phyloP scores from a whole-genome alignment of 2,113 vertebrate genomes.

The Leptobrachium leishanense region DNA sequence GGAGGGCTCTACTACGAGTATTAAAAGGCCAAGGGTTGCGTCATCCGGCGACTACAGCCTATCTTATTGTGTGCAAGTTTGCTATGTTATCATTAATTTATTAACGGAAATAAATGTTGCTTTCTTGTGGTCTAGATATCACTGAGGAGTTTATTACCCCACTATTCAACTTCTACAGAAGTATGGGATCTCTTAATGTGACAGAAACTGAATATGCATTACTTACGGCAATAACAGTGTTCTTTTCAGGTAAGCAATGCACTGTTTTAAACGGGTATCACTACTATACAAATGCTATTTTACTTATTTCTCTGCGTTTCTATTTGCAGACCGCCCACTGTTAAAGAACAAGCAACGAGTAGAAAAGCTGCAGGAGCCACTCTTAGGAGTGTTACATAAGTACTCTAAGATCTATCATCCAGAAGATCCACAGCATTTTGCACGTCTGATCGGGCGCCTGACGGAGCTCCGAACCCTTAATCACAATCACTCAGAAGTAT shows the following conservation, averaged over 20 bases:
- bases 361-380: conserved; percentile 86
- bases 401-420: conserved; percentile 70
- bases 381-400: conserved; percentile 84
- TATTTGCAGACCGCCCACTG: conserved; percentile 76
- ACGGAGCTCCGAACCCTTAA: conserved; percentile 85
- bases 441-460: conserved; percentile 79
- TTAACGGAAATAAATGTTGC: no score
- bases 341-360: conserved; percentile 78
- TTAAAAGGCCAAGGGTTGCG: no score
- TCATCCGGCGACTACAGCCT: no score
- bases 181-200: conserved; percentile 81
- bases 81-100: no score
- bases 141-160: conserved; percentile 80
- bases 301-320: background rate
- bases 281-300: background rate
- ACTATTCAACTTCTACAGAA: conserved; percentile 88
- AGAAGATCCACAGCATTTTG: conserved; percentile 80
- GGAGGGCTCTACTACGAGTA: no score
- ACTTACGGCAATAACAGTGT: conserved; percentile 82
- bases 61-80: no score
- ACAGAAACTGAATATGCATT: conserved; percentile 86
- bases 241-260: conserved; percentile 81
- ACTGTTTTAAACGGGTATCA: background rate
- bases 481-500: conserved; percentile 84
- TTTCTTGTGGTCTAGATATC: conserved; percentile 63